Base-by-base conservation (phyloP, 2,113 vertebrate species). In the Coregonus clupeaformis region DNA sequence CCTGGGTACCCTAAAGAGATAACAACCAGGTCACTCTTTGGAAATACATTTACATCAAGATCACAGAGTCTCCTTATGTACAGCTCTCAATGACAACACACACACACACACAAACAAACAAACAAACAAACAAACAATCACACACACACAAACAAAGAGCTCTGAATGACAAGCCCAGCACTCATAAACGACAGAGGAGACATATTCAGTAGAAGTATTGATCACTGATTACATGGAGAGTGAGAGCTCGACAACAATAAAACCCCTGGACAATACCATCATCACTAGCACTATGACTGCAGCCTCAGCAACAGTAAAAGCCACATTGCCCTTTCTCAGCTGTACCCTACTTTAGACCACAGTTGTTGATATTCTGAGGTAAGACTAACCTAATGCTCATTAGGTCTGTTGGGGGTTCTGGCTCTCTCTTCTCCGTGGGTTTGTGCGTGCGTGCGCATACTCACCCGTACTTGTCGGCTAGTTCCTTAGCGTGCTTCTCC, bases 391-490 rank as follows among this genome's bases (percentile, higher is more conserved):
- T 59, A 55, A 59, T 59, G 20, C 1, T n/a, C 6, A 60, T 60
- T n/a, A 5, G 13, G 52, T 55, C 52, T 55, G 4, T 18, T 16
- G 13, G 3, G 18, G 16, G 52, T 55, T 14, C 13, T 16, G 52
- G 52, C 52, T 6, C 18, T 20, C 3, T 20, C 52, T 16, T 55
- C 5, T 14, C 52, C 52, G 52, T 5, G 18, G 0, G 16, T 52
- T 2, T 16, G 14, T 52, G 11, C 0, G 16, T 16, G 45, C 5
- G 20, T 59, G 30, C 2, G 9, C 1, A 0, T 36, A 77, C 93
- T 76, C 81, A 95, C 97, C 96, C 93, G 0, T 97, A 98, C 93
- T 97, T 98, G 72, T 97, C 96, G 1, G 97, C 97, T 72, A 98
- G 91, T 12, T 98, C 97, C 82, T 93, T 95, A 5, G 95, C 97